Evolutionary conservation across 2,113 vertebrate species (phyloP), one percentile per base, ranked within the genome.

Genomic region (Hippocampus comes): DNA sequence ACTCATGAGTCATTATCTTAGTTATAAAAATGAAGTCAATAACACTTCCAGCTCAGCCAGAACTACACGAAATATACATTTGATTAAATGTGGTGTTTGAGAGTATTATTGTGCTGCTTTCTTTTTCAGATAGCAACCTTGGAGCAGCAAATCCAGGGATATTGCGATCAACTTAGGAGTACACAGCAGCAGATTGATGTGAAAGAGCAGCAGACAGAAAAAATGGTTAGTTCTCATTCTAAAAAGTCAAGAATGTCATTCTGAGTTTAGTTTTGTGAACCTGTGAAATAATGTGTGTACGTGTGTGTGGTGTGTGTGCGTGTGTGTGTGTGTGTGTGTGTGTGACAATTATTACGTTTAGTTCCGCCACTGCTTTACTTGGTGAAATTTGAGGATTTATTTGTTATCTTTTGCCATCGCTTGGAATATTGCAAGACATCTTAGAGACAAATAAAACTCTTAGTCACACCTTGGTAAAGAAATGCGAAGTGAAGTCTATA

Each of bases 101-200:
- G 15, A 51, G 1, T 9, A 76, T 70, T 63, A 10, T 68, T 41
- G 53, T 15, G 15, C 53, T 53, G 25, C 10, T 14, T 38, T 69
- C 8, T 57, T 12, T 77, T 57, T 81, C 73, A 98, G 96, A 94
- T 94, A 23, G 88, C 88, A 43, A 87, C 92, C 25, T 86, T 97
- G 59, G 92, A 96, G 71, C 87, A 90, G 78, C 92, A 88, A 9
- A 72, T 97, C 18, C 73, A 75, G 0, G 80, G 86, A 1, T 87
- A 84, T 1, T 76, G 73, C 14, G 90, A 94, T 70, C 84, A 64
- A 12, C 72, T 95, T 41, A 87, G 76, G 73, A 89, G 79, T 48
- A 87, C 90, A 49, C 79, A 92, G 74, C 89, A 85, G 38, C 73
- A 93, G 15, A 9, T 92, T n/a, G 76, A 78, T 53, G 89, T 93